Conservation (phyloP, 2,113 vertebrate genomes). For the Cacatua alba region DNA sequence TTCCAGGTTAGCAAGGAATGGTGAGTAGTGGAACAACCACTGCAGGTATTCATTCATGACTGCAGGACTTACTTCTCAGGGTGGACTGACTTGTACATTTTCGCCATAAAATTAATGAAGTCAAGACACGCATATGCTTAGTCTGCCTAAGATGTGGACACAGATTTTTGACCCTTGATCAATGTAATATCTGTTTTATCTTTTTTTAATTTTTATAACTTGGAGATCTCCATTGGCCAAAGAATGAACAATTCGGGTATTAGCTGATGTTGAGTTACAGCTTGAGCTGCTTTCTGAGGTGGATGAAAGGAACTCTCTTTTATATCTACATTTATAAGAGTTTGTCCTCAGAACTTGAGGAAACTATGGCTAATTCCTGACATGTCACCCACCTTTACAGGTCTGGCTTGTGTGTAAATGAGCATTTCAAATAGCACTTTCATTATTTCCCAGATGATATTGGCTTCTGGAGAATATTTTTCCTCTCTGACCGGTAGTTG, state of each 20-base stretch:
- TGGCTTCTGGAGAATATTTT: not conserved
- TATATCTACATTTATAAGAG: not conserved
- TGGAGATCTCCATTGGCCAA: not conserved
- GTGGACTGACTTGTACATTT: not conserved
- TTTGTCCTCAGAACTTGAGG: not conserved
- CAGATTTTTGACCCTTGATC: not conserved
- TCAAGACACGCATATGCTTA: not conserved
- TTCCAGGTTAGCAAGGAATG: not conserved
- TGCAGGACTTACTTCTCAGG: not conserved
- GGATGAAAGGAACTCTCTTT: not conserved
- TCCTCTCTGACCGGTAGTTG: not conserved
- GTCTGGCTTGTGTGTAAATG: not conserved
- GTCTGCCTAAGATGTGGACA: not conserved
- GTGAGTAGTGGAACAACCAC: not conserved
- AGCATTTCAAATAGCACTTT: not conserved
- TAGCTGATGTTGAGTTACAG: not conserved
- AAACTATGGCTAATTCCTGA: not conserved
- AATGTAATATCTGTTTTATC: not conserved
- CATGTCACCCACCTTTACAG: not conserved
- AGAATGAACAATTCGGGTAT: not conserved
- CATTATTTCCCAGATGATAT: not conserved
- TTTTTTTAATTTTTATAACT: not conserved
- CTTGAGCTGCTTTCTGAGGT: not conserved
- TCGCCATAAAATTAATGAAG: not conserved
- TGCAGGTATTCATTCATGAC: not conserved